Evolutionary conservation across 2,888 invertebrate species (phyloP).

Genomic region (Sphinx pinastri): DNA sequence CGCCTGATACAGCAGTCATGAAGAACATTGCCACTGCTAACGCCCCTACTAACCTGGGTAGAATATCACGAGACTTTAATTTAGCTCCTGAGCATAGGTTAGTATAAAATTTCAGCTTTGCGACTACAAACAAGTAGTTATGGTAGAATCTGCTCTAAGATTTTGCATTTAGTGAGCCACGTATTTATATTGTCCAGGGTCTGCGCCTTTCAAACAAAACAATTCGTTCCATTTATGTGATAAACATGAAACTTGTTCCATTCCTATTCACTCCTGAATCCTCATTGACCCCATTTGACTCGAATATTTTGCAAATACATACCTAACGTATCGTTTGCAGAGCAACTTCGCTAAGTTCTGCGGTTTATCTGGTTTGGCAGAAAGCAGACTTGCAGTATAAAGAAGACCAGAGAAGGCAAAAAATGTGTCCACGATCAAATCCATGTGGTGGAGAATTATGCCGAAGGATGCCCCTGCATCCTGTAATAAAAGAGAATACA

Average conservation of each 20-base stretch:
- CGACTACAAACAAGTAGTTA: too few relatives aligned
- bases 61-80: not conserved
- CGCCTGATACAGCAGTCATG: constrained; percentile 31
- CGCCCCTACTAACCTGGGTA: constrained; percentile 40
- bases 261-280: too few relatives aligned
- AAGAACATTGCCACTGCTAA: constrained; percentile 40
- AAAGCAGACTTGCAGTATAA: not conserved
- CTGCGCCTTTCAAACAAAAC: too few relatives aligned
- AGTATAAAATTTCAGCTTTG: too few relatives aligned
- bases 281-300: too few relatives aligned
- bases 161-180: too few relatives aligned
- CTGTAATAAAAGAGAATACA: not conserved
- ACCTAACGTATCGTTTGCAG: constrained; percentile 1
- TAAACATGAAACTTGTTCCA: too few relatives aligned
- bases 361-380: not conserved
- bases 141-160: too few relatives aligned
- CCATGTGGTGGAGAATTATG: not conserved
- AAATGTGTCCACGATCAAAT: not conserved
- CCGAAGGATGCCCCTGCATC: not conserved
- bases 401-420: constrained; percentile 5
- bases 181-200: too few relatives aligned
- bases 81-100: too few relatives aligned
- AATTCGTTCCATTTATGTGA: too few relatives aligned
- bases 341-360: not conserved
- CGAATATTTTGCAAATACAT: not conserved